Base-by-base conservation (phyloP, 2,888 invertebrate species). In the Rotaria macrura region DNA sequence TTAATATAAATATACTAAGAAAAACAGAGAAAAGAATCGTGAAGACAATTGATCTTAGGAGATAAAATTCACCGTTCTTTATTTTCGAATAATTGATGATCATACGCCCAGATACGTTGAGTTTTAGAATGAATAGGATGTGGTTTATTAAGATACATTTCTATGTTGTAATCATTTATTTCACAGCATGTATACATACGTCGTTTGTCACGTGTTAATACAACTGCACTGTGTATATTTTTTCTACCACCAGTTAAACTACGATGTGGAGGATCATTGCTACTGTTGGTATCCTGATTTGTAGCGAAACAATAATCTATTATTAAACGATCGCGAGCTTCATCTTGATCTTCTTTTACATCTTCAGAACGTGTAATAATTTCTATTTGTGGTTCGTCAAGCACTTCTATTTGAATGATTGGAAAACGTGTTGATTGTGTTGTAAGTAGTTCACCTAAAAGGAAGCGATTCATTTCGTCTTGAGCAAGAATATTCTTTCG, bases 1-100 rank as follows among this genome's bases (percentile, higher is more conserved):
- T 95, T 85, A 97, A 91, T 4, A 89, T 88, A 87, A 89, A 90
- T 12, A 91, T 88, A 23, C 87, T 87, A 85, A 90, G 90, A 12
- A n/a, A n/a, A n/a, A n/a, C n/a, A n/a, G n/a, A n/a, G n/a, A n/a
- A n/a, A n/a, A n/a, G n/a, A n/a, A n/a, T n/a, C n/a, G n/a, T n/a
- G n/a, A n/a, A n/a, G n/a, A n/a, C n/a, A n/a, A n/a, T n/a, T 47
- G n/a, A 47, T 47, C 14, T 3, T 72, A 7, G 0, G 29, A n/a
- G 5, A 40, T 1, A 23, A 7, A 79, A 83, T 9, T 83, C 12
- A 47, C 83, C 40, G 47, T 43, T 83, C 47, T 25, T 47, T 47
- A 83, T 83, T 83, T n/a, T 83, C 83, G 29, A 34, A 43, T 83
- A 83, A 83, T 29, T 65, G 65, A 65, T 65, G 65, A 65, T 65